These are phyloP conservation scores for Oscheius onirici DNA, from an alignment of 2,888 invertebrate species.

Conservation along the genomic window DNA sequence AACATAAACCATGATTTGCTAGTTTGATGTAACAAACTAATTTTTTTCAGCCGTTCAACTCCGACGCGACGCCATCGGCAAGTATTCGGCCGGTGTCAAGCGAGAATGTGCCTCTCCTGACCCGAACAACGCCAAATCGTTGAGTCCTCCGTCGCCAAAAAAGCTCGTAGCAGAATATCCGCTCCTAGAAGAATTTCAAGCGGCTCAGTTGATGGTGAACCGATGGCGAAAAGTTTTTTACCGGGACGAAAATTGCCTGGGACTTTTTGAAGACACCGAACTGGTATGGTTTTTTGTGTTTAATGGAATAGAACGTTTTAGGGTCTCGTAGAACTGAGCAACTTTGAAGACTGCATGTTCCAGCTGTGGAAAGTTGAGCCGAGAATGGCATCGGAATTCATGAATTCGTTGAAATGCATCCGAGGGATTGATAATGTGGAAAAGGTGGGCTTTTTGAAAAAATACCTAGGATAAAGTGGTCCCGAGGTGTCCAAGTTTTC, in stretches of 20 bases:
- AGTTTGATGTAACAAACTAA: background rate
- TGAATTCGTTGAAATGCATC: slow-evolving; percentile 42
- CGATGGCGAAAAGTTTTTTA: slow-evolving; percentile 12
- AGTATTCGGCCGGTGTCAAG: slow-evolving; percentile 61
- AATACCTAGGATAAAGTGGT: too few relatives aligned
- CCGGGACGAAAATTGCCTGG: background rate
- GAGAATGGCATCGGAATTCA: slow-evolving; percentile 60
- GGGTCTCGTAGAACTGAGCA: slow-evolving; percentile 49
- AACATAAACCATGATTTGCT: too few relatives aligned
- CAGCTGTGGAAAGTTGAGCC: slow-evolving; percentile 67
- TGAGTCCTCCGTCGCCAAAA: slow-evolving; percentile 15
- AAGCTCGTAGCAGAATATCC: slow-evolving; percentile 8
- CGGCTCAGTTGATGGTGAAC: slow-evolving; percentile 6
- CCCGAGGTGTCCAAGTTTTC: too few relatives aligned
- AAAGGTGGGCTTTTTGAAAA: background rate
- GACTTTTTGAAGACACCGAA: background rate
- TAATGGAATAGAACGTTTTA: background rate
- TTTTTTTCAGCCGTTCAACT: slow-evolving; percentile 63
- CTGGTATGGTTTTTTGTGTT: background rate
- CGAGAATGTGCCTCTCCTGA: slow-evolving; percentile 34
- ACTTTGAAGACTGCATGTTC: slow-evolving; percentile 67
- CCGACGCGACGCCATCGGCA: slow-evolving; percentile 66
- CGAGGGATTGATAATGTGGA: slow-evolving; percentile 23
- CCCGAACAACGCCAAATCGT: background rate
- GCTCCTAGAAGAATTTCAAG: slow-evolving; percentile 12